phyloP scores from a whole-genome alignment of 1,140 invertebrate species.

The Drosophila teissieri region DNA sequence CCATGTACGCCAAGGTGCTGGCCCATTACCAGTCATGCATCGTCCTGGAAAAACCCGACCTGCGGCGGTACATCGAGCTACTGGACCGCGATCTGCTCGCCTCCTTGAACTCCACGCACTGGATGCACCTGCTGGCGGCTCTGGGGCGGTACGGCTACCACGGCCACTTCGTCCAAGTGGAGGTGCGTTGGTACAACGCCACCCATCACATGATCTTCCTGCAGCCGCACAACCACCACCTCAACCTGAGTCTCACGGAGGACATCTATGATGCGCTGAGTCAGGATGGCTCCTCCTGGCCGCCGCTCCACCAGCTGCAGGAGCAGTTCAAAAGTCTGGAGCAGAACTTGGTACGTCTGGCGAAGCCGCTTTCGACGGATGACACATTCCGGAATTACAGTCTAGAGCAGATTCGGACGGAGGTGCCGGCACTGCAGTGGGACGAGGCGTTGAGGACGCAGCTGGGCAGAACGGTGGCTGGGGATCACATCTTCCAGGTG shows the following conservation, averaged over 20 bases:
- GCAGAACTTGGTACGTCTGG: constrained; percentile 9
- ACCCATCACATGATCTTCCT: constrained; percentile 56
- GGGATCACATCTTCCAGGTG: constrained; percentile 44
- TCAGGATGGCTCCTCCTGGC: constrained; percentile 3
- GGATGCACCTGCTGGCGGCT: constrained; percentile 50
- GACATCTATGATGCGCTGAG: constrained; percentile 43
- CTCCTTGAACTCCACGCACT: constrained; percentile 20
- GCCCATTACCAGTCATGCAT: constrained; percentile 56
- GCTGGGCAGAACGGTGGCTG: constrained; percentile 11
- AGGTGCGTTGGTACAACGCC: constrained; percentile 57
- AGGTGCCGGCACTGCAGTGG: constrained; percentile 54
- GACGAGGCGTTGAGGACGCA: constrained; percentile 27
- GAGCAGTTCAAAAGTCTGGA: constrained; percentile 35
- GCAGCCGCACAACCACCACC: constrained; percentile 57
- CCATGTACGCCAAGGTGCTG: constrained; percentile 52
- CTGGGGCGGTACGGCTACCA: constrained; percentile 63
- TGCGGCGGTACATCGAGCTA: constrained; percentile 51
- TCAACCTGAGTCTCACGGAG: constrained; percentile 43
- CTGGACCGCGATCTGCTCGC: constrained; percentile 6
- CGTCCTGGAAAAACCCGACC: constrained; percentile 7
- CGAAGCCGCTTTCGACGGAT: constrained; percentile 12
- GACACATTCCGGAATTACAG: constrained; percentile 34
- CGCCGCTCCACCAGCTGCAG: constrained; percentile 14
- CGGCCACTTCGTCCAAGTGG: constrained; percentile 55
- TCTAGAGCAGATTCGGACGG: constrained; percentile 34